Base-by-base conservation (phyloP, 2,888 invertebrate genomes). In the Pterostichus madidus region DNA sequence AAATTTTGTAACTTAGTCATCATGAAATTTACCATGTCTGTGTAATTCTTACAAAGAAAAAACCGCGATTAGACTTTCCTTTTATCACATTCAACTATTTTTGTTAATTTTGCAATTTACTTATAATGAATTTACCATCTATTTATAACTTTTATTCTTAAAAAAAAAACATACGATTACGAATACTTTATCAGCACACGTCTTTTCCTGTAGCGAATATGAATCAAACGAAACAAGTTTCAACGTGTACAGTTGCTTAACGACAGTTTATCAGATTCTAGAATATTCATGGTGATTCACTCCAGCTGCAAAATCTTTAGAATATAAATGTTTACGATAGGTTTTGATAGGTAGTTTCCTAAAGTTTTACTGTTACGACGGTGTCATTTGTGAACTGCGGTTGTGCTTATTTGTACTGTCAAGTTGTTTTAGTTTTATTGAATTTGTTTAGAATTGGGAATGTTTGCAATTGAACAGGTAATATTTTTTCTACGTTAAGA, bases 141-240 rank as follows among this genome's bases (percentile, higher is more conserved):
- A 49, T 49, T 49, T 49, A 49, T 49, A 49, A 49, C 11, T 49
- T 49, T 13, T 2, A 2, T 24, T 24, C 3, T 24, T 24, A 2
- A 24, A 24, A 3, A 24, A 24, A 13, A 49, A 49, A 49, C 11
- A n/a, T 49, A 6, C 24, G 17, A 56, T 56, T 56, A 56, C 53
- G 3, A 15, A 56, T 7, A 56, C 49, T 56, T 68, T 68, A 68
- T 68, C 64, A 35, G 13, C 0, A 56, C 39, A 24, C 24, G 24
- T 24, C 24, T 24, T 68, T 68, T 68, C 64, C 64, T 39, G 39
- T 68, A 35, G 10, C 24, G 11, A 64, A 32, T 59, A 64, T 64
- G 64, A 31, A 64, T 64, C 64, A 64, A 39, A 24, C 24, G n/a
- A 24, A 24, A 64, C 35, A 10, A 7, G 32, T 35, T 64, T 68